phyloP scores from a whole-genome alignment of 2,113 vertebrate genomes.

The Gambusia holbrooki region DNA sequence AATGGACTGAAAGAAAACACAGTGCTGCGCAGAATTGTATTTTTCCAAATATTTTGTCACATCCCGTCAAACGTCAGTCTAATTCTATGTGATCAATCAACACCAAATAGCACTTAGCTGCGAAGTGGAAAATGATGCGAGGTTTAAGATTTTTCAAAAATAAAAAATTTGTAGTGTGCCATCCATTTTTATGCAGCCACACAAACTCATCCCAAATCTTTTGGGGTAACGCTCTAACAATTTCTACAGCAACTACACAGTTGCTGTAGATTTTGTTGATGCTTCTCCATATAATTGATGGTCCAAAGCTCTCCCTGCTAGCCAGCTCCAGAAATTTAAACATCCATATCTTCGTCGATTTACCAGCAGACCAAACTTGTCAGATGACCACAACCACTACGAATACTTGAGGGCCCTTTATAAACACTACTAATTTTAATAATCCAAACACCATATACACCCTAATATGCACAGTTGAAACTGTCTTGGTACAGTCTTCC shows the following conservation, averaged over 20 bases:
- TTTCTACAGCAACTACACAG: background rate
- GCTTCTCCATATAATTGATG: too few relatives aligned
- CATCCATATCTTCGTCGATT: background rate
- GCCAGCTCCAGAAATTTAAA: background rate
- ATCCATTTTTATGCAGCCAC: too few relatives aligned
- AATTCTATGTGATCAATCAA: background rate
- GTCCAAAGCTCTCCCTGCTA: background rate
- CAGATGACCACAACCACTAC: too few relatives aligned
- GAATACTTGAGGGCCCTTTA: too few relatives aligned
- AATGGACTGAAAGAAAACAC: conserved; percentile 36
- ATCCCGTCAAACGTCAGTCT: background rate
- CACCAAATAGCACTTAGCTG: background rate
- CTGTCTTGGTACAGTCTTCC: too few relatives aligned
- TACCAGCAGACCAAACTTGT: background rate
- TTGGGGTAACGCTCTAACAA: background rate
- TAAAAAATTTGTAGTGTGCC: too few relatives aligned
- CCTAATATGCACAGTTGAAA: too few relatives aligned
- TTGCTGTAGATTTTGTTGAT: background rate
- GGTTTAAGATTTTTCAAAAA: background rate
- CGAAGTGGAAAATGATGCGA: background rate
- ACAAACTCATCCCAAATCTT: too few relatives aligned
- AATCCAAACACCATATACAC: too few relatives aligned
- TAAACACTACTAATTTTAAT: too few relatives aligned
- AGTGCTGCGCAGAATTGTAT: background rate
- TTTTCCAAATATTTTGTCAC: background rate